Conservation (phyloP, 2,113 vertebrate genomes). For the Calcarius ornatus region DNA sequence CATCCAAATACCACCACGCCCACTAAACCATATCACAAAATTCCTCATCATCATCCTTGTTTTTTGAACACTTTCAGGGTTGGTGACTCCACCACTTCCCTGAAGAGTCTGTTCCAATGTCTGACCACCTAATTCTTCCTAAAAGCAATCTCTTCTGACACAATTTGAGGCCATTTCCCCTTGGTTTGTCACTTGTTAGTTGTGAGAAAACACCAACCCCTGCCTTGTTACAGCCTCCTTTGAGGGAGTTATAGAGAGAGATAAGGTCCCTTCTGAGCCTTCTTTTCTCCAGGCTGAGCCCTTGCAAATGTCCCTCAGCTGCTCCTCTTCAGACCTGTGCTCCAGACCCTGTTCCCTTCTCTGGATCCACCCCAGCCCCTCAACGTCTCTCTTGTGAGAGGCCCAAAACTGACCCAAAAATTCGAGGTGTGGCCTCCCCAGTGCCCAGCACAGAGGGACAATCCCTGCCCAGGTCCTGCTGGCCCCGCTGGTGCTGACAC, state of each 20-base stretch:
- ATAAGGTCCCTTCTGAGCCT: neutral
- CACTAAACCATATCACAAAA: accelerated
- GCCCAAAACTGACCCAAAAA: neutral
- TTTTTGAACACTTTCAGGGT: neutral
- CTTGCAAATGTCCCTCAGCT: neutral
- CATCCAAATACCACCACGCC: neutral
- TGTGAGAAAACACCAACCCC: neutral
- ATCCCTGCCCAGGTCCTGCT: neutral
- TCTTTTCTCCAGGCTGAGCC: neutral
- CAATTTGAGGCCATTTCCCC: neutral
- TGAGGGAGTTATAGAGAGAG: neutral
- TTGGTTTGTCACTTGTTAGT: neutral
- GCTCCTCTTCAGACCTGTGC: neutral
- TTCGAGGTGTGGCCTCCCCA: neutral
- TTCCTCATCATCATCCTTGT: neutral
- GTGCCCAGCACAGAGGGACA: neutral
- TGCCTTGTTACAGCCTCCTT: too few relatives aligned
- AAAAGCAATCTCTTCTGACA: neutral
- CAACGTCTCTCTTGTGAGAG: neutral
- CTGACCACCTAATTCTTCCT: neutral
- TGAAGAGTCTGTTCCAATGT: neutral
- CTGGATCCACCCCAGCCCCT: neutral
- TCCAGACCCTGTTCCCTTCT: neutral
- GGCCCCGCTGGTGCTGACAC: accelerated
- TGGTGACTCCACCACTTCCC: neutral